Percentiles rank a stretch among this genome's conserved stretches.
phyloP scores from a whole-genome alignment of 2,797 vertebrate species.

The Manis javanica region DNA sequence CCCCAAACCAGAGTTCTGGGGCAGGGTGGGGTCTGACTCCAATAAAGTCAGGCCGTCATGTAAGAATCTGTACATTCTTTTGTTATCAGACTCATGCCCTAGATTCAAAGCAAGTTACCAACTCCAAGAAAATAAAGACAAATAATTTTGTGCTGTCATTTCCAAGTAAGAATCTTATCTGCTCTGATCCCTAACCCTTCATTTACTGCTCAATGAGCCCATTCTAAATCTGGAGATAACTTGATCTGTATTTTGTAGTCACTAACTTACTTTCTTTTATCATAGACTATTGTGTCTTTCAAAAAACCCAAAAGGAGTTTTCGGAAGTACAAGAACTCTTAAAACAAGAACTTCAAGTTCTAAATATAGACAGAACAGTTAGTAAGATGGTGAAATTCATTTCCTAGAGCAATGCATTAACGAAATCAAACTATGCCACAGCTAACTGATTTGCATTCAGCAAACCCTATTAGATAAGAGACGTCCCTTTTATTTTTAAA shows the following conservation, averaged over 20 bases:
- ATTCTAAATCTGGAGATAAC: neutral
- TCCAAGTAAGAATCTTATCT: neutral
- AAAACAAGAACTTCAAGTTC: conserved; percentile 58
- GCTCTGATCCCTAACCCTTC: neutral
- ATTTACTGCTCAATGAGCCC: neutral
- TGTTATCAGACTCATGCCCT: neutral
- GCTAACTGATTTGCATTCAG: conserved; percentile 55
- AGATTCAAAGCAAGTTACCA: conserved; percentile 24
- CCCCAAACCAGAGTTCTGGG: neutral
- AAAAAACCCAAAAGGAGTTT: conserved; percentile 49
- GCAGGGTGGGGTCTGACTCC: neutral
- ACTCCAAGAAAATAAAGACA: conserved; percentile 11
- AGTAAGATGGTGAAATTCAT: conserved; percentile 45
- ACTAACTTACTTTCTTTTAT: conserved; percentile 51
- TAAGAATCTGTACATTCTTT: neutral
- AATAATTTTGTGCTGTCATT: neutral
- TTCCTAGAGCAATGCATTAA: conserved; percentile 55
- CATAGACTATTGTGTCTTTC: neutral
- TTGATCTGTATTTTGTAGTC: conserved; percentile 40
- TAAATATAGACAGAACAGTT: conserved; percentile 49
- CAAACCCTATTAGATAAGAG: conserved; percentile 36
- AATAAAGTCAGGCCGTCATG: neutral
- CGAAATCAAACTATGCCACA: conserved; percentile 57
- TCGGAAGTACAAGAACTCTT: conserved; percentile 50
- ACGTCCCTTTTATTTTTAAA: conserved; percentile 74